phyloP scores from a whole-genome alignment of 92 coral and sea anemone species.

The Meandrina meandrites region DNA sequence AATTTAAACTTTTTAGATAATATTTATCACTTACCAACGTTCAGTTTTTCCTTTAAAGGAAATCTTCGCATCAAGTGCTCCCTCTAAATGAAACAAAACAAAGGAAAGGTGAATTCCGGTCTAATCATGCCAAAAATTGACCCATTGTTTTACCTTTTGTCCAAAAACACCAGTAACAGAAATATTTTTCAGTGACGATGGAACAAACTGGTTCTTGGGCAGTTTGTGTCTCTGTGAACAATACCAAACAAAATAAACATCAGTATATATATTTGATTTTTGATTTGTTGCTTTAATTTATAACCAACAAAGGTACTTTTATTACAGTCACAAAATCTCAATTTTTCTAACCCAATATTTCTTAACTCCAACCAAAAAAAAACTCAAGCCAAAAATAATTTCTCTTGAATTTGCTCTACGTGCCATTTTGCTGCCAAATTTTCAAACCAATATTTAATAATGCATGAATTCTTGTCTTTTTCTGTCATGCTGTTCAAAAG shows the following conservation, averaged over 20 bases:
- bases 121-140: neutral
- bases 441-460: too few species aligned
- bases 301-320: neutral
- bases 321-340: too few species aligned
- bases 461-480: too few species aligned
- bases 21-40: constrained; percentile 59
- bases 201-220: constrained; percentile 86
- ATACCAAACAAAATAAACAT: neutral
- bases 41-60: constrained; percentile 74
- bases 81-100: constrained; percentile 52
- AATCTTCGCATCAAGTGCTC: constrained; percentile 93
- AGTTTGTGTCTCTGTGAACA: constrained; percentile 88
- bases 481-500: too few species aligned
- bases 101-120: neutral
- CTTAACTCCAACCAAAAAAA: too few species aligned
- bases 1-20: too few species aligned
- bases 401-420: too few species aligned
- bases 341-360: too few species aligned
- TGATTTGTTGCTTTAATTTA: too few species aligned
- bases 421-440: too few species aligned
- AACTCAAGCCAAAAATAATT: too few species aligned
- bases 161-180: constrained; percentile 91
- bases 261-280: too few species aligned
- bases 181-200: constrained; percentile 83
- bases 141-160: constrained; percentile 57